Base-by-base conservation (phyloP, 2,888 invertebrate species). In the Ametastegia equiseti region DNA sequence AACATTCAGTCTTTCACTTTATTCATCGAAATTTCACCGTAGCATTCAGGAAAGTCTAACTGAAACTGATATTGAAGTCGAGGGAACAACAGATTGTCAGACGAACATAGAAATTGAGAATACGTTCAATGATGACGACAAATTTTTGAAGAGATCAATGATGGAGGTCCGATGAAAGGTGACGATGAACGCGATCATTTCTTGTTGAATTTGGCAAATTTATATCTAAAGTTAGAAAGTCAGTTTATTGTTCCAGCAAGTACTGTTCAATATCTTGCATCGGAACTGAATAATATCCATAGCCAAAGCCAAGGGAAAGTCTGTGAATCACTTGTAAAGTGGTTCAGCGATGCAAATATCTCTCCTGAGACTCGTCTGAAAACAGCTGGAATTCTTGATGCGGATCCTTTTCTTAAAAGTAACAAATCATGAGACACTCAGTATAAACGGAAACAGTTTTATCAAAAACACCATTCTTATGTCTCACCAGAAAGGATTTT, bases 221-320 rank as follows among this genome's bases (percentile, higher is more conserved):
- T 65, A n/a, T 65, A 65, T 65, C 36, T 65, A 19, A 65, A 65
- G 36, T n/a, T 65, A 13, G 36, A 65, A 65, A 36, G 65, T 65
- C 36, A 65, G 19, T 65, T 13, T 36, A 33, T 65, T 9, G 65
- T 65, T 65, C 65, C 65, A 15, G 36, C 65, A 15, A 65, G 65
- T 65, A 65, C 65, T 65, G 36, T 65, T 36, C 65, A 65, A 65
- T 15, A 36, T 27, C 36, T 65, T 65, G 36, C 36, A 65, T 65
- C n/a, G 13, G 36, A 65, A 65, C 13, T 65, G 2, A 50, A 78
- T 54, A 78, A 36, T 36, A 69, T 63, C 23, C 2, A 47, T 13
- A 60, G 60, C 11, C 27, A 30, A 27, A 60, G 60, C 27, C 60
- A 60, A 60, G 60, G 27, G 4, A 60, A 23, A 7, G 11, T 9